Base-by-base conservation (phyloP, 2,113 vertebrate genomes). In the Suricata suricatta region DNA sequence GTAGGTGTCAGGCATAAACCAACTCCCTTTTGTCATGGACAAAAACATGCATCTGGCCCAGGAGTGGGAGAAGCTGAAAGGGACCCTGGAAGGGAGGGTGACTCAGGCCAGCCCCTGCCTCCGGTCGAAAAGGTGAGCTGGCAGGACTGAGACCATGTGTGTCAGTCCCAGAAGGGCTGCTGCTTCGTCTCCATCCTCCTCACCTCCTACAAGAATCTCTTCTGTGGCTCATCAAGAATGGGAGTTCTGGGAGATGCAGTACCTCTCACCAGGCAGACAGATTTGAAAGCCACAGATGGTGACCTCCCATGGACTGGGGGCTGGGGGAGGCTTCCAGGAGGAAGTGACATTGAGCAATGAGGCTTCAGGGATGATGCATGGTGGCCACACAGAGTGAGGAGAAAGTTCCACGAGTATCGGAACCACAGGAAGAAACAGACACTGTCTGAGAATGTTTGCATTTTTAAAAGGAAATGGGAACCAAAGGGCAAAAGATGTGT, bases 381-480 rank as follows among this genome's bases (percentile, higher is more conserved):
- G 50, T n/a, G 66, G 76, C 10, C 12, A 27, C 64, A 17, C 15
- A 19, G 63, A 85, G 71, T 7, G 27, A n/a, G 33, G 44, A 33
- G 29, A 38, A 19, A 15, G 15, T 44, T 41, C 41, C 72, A 85
- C 0, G 9, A 68, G 64, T 38, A 9, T 38, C 0, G 5, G 71
- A 25, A 60, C 44, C 60, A 91, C 19, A 10, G 27, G 27, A 5
- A 64, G 90, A 92, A 95, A 21, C 4, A 71, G 76, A 74, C 12
- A 14, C 54, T 35, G 31, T 25, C 81, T 77, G 68, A 16, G 57
- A 87, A 86, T n/a, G 5, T n/a, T 77, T 50, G n/a, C 74, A 14
- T 72, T 84, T 93, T 63, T 54, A n/a, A 71, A 96, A 96, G 71
- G 50, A 63, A 93, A 74, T 71, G 60, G n/a, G 27, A 86, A 76